Evolutionary conservation across 2,888 invertebrate species (phyloP).

Genomic region (Hofmannophila pseudospretella): DNA sequence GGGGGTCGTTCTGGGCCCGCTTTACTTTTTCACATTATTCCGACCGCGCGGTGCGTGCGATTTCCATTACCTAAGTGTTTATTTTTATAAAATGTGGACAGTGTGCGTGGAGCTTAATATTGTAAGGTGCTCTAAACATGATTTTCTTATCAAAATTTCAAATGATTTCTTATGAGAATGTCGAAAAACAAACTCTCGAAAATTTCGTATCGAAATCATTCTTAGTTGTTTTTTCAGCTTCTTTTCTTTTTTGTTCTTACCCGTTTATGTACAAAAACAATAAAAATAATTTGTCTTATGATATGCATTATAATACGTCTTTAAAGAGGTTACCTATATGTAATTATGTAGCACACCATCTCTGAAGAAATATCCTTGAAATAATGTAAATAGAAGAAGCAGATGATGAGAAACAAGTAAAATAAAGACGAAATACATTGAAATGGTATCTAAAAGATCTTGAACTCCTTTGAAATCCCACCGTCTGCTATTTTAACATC

Average conservation of each 20-base stretch:
- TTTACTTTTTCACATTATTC: conserved; percentile 66
- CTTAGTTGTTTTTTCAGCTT: too few relatives aligned
- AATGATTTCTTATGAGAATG: not conserved
- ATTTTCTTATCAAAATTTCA: not conserved
- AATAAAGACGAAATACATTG: not conserved
- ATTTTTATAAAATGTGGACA: conserved; percentile 60
- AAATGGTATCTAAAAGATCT: conserved; percentile 23
- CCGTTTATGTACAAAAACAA: too few relatives aligned
- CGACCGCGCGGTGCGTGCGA: conserved; percentile 35
- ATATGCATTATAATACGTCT: too few relatives aligned
- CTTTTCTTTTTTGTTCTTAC: too few relatives aligned
- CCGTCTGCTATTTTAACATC: conserved; percentile 46
- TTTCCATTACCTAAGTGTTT: conserved; percentile 68
- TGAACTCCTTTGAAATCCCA: conserved; percentile 49
- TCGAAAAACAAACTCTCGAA: too few relatives aligned
- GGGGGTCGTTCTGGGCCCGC: conserved; percentile 64
- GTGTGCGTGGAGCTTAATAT: conserved; percentile 25
- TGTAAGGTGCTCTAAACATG: conserved; percentile 5
- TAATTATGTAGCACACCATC: too few relatives aligned
- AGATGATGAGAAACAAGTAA: not conserved
- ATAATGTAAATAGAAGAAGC: too few relatives aligned
- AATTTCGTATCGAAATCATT: too few relatives aligned
- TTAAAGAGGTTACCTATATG: too few relatives aligned
- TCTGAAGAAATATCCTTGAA: too few relatives aligned
- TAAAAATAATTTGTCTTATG: too few relatives aligned